These are phyloP conservation scores for Cardiocondyla obscurior DNA, from an alignment of 1,140 invertebrate species.

Conservation along the genomic window DNA sequence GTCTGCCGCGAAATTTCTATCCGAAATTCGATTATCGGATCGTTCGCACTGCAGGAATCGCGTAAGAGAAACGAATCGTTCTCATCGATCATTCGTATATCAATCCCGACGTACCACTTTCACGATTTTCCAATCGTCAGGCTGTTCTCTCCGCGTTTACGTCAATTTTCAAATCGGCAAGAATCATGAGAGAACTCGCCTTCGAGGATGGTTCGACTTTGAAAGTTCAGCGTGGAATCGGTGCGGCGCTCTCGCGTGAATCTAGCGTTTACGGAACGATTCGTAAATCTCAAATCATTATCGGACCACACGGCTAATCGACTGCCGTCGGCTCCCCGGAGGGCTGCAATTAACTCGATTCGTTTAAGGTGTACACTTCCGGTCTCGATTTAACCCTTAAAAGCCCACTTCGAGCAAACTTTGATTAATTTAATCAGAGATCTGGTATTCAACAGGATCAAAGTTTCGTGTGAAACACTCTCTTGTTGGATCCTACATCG, in stretches of 20 bases:
- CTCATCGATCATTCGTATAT: background rate
- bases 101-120: background rate
- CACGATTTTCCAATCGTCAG: background rate
- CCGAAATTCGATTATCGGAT: constrained; percentile 13
- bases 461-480: no score
- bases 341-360: background rate
- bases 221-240: constrained; percentile 33
- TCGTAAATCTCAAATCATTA: constrained; percentile 59
- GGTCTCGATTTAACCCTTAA: no score
- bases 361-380: no score
- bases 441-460: no score
- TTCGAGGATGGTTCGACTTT: constrained; percentile 10
- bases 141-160: background rate
- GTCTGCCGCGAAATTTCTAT: constrained; percentile 9
- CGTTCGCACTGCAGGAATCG: background rate
- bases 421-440: no score
- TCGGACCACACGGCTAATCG: constrained; percentile 62
- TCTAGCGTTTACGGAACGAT: constrained; percentile 45
- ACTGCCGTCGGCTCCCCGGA: background rate
- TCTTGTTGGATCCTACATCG: no score
- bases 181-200: constrained; percentile 14
- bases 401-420: no score
- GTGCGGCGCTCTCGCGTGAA: background rate
- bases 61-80: background rate
- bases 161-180: background rate